Evolutionary conservation across 2,888 invertebrate genomes (phyloP).

Genomic region (Spisula solida): DNA sequence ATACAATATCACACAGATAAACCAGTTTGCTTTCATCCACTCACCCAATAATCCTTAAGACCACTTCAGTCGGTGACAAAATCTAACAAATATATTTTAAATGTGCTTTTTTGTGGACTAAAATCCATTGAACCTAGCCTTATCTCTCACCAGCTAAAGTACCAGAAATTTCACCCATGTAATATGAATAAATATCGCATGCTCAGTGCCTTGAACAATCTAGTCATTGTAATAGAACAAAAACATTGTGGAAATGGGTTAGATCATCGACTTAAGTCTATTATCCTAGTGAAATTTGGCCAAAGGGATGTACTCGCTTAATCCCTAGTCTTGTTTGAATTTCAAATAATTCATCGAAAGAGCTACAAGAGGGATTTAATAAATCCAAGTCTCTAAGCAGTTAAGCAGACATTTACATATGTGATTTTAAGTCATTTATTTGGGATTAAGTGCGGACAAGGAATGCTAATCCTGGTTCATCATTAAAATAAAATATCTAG

Average conservation of each 20-base stretch:
- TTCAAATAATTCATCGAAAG: conserved; percentile 57
- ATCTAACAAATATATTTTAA: conserved; percentile 17
- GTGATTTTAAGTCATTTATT: conserved; percentile 68
- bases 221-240: conserved; percentile 5
- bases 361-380: conserved; percentile 51
- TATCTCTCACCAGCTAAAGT: neutral
- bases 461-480: conserved; percentile 56
- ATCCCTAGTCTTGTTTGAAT: conserved; percentile 61
- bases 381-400: conserved; percentile 63
- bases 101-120: neutral
- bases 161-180: neutral
- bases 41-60: neutral
- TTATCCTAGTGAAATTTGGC: conserved; percentile 28
- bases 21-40: no score
- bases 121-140: neutral
- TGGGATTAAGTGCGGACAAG: conserved; percentile 36
- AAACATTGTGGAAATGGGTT: neutral
- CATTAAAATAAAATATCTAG: conserved; percentile 33
- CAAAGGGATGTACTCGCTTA: conserved; percentile 40
- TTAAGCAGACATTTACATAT: conserved; percentile 68
- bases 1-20: no score
- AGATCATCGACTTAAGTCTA: conserved; percentile 24
- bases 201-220: conserved; percentile 5
- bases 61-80: conserved; percentile 25
- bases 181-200: neutral